Evolutionary conservation across 2,113 vertebrate genomes (phyloP).

Genomic region (Herpetotheres cachinnans): DNA sequence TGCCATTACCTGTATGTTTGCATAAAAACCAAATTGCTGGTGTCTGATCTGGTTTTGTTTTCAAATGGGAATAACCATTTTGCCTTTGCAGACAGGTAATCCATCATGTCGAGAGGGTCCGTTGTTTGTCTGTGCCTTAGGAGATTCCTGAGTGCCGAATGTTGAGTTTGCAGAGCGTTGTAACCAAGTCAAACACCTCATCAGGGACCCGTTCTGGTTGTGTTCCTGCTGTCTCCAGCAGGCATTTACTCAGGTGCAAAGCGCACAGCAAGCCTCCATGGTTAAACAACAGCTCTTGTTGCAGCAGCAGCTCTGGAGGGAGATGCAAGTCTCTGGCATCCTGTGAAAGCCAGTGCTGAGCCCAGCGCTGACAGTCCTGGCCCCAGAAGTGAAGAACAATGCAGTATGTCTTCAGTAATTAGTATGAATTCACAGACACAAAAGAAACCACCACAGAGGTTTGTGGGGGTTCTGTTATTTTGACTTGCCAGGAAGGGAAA

Average conservation of each 20-base stretch:
- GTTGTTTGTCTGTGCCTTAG: background rate
- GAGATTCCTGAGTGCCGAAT: background rate
- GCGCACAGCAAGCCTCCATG: accelerated
- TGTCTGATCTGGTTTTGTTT: background rate
- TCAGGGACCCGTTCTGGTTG: background rate
- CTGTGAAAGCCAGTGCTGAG: background rate
- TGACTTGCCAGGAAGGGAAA: background rate
- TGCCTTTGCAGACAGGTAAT: background rate
- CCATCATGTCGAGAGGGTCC: accelerated
- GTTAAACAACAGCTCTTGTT: background rate
- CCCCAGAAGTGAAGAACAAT: background rate
- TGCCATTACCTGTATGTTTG: background rate
- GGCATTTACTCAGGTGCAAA: background rate
- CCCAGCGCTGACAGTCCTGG: accelerated
- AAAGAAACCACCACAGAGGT: background rate
- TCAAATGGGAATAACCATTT: background rate
- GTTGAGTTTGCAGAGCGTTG: background rate
- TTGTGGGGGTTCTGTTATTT: background rate
- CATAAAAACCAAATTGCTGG: background rate
- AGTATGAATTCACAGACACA: background rate
- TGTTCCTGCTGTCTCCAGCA: background rate
- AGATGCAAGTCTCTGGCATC: background rate
- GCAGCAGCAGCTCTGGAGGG: background rate
- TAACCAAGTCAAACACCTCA: background rate
- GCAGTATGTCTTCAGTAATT: background rate